Evolutionary conservation across 2,888 invertebrate species (phyloP).

Genomic region (Sepiola atlantica): DNA sequence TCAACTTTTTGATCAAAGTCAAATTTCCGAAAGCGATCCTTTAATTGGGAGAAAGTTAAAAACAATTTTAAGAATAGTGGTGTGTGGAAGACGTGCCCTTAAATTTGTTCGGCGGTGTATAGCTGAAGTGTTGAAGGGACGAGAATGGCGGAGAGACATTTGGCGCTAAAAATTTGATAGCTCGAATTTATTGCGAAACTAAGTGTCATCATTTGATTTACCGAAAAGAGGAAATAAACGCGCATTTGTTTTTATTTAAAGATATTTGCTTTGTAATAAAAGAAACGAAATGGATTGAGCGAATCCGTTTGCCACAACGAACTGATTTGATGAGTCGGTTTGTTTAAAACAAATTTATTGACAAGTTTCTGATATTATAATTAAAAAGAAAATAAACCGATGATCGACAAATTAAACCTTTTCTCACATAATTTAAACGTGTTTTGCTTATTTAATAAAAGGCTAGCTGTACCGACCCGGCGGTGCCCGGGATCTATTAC

Average conservation of each 20-base stretch:
- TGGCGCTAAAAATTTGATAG: background rate
- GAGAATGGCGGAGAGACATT: background rate
- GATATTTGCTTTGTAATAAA: background rate
- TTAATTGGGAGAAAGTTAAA: conserved; percentile 32
- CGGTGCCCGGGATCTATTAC: no score
- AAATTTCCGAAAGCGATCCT: background rate
- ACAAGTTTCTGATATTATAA: background rate
- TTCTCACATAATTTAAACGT: background rate
- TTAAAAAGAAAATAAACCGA: background rate
- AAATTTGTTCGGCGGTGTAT: background rate
- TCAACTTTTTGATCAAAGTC: conserved; percentile 20
- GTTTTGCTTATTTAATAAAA: background rate
- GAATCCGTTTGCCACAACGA: background rate
- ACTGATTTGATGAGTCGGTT: background rate
- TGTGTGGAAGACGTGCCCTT: background rate
- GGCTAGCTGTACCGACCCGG: no score
- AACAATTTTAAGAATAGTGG: background rate
- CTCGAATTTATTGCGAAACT: background rate
- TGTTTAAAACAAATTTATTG: background rate
- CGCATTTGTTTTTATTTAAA: background rate
- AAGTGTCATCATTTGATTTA: background rate
- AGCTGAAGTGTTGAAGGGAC: background rate
- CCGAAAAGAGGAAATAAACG: background rate
- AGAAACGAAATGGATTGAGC: background rate
- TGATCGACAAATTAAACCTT: background rate